Conservation (phyloP, 2,888 invertebrate species). For the Homarus gammarus region DNA sequence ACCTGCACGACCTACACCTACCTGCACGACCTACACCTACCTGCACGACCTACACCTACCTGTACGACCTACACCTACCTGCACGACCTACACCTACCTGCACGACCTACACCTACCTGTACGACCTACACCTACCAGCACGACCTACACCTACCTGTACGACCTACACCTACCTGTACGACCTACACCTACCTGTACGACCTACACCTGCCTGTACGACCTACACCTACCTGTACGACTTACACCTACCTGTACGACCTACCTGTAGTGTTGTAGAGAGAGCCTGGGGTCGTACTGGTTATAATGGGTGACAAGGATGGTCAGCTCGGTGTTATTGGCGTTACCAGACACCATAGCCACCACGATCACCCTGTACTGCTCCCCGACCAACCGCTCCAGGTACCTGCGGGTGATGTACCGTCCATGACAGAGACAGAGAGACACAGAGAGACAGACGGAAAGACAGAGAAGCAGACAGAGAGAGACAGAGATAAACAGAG, state of each 20-base stretch:
- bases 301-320: slow-evolving; percentile 31
- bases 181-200: background rate
- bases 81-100: no score
- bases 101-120: background rate
- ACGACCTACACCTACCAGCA: background rate
- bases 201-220: background rate
- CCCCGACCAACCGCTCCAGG: slow-evolving; percentile 8
- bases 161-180: background rate
- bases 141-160: background rate
- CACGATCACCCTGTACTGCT: slow-evolving; percentile 42
- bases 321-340: slow-evolving; percentile 11
- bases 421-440: background rate
- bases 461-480: background rate
- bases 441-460: background rate
- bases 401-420: background rate
- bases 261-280: slow-evolving; percentile 43
- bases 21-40: no score
- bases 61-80: no score
- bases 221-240: background rate
- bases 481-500: background rate
- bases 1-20: no score
- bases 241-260: background rate
- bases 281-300: slow-evolving; percentile 42
- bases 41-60: no score
- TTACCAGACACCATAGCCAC: slow-evolving; percentile 32